Base-by-base conservation (phyloP, 2,888 invertebrate genomes). In the Morpho helenor region DNA sequence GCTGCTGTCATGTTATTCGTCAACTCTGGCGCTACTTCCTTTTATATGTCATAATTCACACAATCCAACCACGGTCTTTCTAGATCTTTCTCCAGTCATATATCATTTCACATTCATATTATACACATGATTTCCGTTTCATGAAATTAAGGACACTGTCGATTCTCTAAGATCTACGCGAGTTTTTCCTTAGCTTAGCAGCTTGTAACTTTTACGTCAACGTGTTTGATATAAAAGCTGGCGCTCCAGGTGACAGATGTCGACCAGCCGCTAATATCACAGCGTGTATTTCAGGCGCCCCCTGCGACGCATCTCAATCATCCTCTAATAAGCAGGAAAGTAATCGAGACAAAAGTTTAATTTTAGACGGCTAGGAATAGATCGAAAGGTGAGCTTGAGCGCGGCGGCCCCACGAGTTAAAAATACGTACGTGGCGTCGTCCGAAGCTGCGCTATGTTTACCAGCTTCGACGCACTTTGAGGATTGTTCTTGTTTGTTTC, bases 341-440 rank as follows among this genome's bases (percentile, higher is more conserved):
- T 84, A 79, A 88, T 89, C 87, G 85, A 89, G 88, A 89, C 88
- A 89, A 87, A 88, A 84, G 87, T 88, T 84, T 88, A 88, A 84
- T 87, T 85, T 87, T 88, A 82, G 70, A 63, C 68, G 60, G 76
- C 75, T 81, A 79, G 77, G 77, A 90, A 89, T 89, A 89, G 87
- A 86, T 77, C 77, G 87, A 87, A 87, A 89, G 89, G 89, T 88
- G 88, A 87, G 88, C 86, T 85, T 81, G 75, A 78, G 82, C 80
- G 79, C 80, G 78, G 81, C 83, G 87, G 86, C 85, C 83, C 84
- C 87, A 80, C 77, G 75, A 69, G 77, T 75, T 87, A 87, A 78
- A 87, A 88, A 87, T 87, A 87, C 70, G 66, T 64, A 70, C 71
- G 64, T 71, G 75, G 75, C 79, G 79, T 70, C 77, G 76, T 72